Conservation (phyloP, 2,113 vertebrate species). For the Lagopus muta region DNA sequence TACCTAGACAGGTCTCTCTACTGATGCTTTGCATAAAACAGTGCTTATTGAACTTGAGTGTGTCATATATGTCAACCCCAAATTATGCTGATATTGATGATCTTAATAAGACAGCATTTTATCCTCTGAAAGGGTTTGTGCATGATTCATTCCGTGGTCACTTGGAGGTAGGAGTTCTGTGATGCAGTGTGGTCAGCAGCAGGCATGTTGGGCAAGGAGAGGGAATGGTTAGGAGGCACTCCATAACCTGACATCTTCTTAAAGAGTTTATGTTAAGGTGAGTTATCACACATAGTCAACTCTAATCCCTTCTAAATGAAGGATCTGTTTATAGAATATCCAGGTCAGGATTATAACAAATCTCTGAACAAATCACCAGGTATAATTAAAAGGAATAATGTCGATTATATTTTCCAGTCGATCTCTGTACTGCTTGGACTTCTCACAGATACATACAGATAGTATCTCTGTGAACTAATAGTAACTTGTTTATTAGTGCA, state of each 20-base stretch:
- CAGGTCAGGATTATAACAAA: constrained; percentile 41
- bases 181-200: background rate
- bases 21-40: background rate
- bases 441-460: constrained; percentile 12
- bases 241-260: background rate
- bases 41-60: background rate
- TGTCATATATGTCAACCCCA: background rate
- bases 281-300: constrained; percentile 6
- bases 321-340: constrained; percentile 19
- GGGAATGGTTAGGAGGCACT: background rate
- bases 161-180: background rate
- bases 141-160: rapidly evolving
- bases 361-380: constrained; percentile 45
- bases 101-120: background rate
- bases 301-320: constrained; percentile 57
- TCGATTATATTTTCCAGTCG: constrained; percentile 27
- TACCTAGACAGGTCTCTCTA: background rate
- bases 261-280: background rate
- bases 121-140: background rate
- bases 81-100: background rate
- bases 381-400: constrained; percentile 54
- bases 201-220: background rate
- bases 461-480: constrained; percentile 8
- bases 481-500: background rate
- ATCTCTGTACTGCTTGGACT: constrained; percentile 33